phyloP scores from a whole-genome alignment of 30 jellyfish, hydroid and myxozoan genomes.

The Aurelia coerulea region DNA sequence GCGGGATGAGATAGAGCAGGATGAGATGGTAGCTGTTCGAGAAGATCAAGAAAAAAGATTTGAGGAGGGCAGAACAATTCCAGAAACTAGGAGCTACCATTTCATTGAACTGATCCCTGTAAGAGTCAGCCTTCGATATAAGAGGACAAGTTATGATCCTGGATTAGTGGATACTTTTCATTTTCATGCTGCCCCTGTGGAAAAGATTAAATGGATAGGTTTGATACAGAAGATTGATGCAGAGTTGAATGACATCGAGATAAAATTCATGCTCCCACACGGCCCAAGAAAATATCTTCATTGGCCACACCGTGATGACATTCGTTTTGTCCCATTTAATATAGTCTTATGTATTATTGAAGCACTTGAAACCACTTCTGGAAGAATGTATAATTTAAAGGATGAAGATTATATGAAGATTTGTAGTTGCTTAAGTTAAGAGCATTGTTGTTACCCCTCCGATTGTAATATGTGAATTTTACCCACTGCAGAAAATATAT shows the following conservation, averaged over 20 bases:
- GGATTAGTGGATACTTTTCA: not conserved
- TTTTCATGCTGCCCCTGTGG: too few relatives aligned
- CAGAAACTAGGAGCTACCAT: too few relatives aligned
- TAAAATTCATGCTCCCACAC: not conserved
- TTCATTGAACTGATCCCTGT: too few relatives aligned
- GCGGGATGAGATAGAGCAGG: not conserved
- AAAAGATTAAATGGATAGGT: not conserved
- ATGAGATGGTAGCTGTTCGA: not conserved
- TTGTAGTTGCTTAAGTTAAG: too few relatives aligned
- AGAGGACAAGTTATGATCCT: not conserved
- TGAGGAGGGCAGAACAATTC: not conserved
- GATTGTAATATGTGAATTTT: too few relatives aligned
- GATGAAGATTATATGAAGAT: too few relatives aligned
- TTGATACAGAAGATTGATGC: not conserved
- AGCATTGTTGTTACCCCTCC: too few relatives aligned
- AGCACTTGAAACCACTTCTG: too few relatives aligned
- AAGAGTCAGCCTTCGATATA: not conserved
- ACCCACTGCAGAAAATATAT: too few relatives aligned
- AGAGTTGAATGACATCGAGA: not conserved
- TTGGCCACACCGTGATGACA: not conserved
- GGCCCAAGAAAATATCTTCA: not conserved
- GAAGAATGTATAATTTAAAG: too few relatives aligned
- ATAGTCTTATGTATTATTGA: too few relatives aligned
- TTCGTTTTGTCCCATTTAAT: too few relatives aligned
- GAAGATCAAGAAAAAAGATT: not conserved